These are phyloP conservation scores for Dryoscopus gambensis DNA, from an alignment of 2,113 vertebrate genomes.

Conservation along the genomic window DNA sequence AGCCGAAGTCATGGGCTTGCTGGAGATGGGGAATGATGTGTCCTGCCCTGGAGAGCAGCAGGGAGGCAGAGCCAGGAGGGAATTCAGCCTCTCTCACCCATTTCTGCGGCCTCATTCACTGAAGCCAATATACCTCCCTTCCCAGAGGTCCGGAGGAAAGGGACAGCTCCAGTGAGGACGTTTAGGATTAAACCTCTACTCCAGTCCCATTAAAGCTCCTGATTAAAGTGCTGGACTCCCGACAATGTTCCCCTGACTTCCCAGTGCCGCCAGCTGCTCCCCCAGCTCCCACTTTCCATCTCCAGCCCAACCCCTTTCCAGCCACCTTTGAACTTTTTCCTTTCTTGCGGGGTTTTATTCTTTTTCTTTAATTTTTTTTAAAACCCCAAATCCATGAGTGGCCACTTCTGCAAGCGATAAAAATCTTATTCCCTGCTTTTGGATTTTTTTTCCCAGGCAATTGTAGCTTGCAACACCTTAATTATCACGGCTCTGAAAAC, in stretches of 20 bases:
- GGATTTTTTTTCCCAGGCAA: background rate
- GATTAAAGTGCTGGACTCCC: background rate
- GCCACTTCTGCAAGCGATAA: background rate
- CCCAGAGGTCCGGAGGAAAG: background rate
- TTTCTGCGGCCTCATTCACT: background rate
- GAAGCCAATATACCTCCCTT: background rate
- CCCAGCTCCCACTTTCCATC: background rate
- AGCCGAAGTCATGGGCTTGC: background rate
- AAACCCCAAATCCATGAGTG: background rate
- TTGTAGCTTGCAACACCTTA: slow-evolving; percentile 43
- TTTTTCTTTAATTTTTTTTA: background rate
- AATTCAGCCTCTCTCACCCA: background rate
- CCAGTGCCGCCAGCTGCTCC: background rate
- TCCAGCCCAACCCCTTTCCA: background rate
- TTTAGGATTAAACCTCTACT: background rate
- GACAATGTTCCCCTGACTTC: background rate
- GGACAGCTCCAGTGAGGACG: background rate
- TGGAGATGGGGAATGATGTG: background rate
- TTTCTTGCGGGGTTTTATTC: background rate
- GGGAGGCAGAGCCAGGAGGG: background rate
- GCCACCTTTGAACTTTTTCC: background rate
- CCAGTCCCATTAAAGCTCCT: background rate
- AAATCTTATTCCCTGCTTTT: background rate
- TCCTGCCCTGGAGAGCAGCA: background rate
- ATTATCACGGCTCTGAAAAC: slow-evolving; percentile 41